Conservation (phyloP, 2,797 vertebrate species). For the Hylomyscus alleni region DNA sequence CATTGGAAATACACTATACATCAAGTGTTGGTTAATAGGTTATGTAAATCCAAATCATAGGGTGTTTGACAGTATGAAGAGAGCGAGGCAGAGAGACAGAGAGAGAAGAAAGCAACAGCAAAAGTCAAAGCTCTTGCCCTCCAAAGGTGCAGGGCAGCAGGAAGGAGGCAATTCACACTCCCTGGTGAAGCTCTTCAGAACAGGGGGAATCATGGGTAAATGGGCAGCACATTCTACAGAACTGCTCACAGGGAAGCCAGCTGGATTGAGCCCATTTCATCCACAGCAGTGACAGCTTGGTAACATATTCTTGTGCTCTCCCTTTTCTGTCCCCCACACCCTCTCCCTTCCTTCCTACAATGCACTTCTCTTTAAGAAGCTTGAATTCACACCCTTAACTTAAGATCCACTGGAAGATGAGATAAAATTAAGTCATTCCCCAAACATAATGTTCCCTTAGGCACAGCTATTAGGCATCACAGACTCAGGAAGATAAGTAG, state of each 20-base stretch:
- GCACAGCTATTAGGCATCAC: neutral
- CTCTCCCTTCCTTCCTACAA: neutral
- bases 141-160: neutral
- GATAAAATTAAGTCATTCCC: neutral
- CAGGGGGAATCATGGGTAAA: neutral
- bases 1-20: slow-evolving; percentile 29
- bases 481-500: slow-evolving; percentile 9
- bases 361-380: neutral
- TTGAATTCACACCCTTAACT: neutral
- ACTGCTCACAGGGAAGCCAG: neutral
- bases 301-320: neutral
- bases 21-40: slow-evolving; percentile 20
- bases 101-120: neutral
- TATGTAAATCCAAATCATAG: slow-evolving; percentile 51
- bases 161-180: neutral
- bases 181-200: neutral
- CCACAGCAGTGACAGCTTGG: neutral
- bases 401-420: neutral
- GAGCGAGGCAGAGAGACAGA: neutral
- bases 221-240: neutral
- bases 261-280: neutral
- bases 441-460: neutral
- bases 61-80: neutral
- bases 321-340: neutral
- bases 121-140: neutral